Conservation (phyloP, 2,113 vertebrate species). For the Oreochromis tanganicae region DNA sequence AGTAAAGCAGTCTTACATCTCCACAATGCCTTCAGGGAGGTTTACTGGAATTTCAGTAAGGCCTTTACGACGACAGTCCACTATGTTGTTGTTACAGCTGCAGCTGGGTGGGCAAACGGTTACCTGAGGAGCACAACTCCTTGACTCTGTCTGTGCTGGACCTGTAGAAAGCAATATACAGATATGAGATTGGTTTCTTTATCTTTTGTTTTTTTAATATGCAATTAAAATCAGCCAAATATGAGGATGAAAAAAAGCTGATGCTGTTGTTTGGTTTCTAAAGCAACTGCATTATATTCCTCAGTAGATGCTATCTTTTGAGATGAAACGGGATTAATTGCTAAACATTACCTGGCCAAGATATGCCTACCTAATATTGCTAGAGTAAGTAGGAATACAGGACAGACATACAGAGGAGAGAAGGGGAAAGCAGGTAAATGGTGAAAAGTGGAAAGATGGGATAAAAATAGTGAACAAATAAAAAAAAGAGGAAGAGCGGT, state of each 20-base stretch:
- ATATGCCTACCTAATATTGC: background rate
- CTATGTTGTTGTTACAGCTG: slow-evolving; percentile 94
- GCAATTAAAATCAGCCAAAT: background rate
- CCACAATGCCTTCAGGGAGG: slow-evolving; percentile 90
- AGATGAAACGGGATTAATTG: background rate
- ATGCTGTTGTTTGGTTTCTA: background rate
- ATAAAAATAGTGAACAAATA: background rate
- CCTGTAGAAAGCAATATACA: slow-evolving; percentile 58
- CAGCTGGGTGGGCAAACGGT: slow-evolving; percentile 88
- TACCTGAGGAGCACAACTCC: slow-evolving; percentile 83
- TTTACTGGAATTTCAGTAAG: slow-evolving; percentile 91
- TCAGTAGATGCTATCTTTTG: background rate
- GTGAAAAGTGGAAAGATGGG: background rate
- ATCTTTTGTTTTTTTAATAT: background rate
- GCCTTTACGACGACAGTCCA: slow-evolving; percentile 92
- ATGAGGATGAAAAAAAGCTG: background rate
- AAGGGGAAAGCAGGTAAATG: background rate
- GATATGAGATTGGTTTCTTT: background rate
- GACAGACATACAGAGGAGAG: background rate
- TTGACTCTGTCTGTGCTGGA: slow-evolving; percentile 76
- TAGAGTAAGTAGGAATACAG: background rate
- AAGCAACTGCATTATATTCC: background rate
- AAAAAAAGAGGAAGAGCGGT: background rate
- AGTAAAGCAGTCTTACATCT: slow-evolving; percentile 81
- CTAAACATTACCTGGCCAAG: background rate